These are phyloP conservation scores for Natrix natrix DNA, from an alignment of 2,797 vertebrate species.

Conservation along the genomic window DNA sequence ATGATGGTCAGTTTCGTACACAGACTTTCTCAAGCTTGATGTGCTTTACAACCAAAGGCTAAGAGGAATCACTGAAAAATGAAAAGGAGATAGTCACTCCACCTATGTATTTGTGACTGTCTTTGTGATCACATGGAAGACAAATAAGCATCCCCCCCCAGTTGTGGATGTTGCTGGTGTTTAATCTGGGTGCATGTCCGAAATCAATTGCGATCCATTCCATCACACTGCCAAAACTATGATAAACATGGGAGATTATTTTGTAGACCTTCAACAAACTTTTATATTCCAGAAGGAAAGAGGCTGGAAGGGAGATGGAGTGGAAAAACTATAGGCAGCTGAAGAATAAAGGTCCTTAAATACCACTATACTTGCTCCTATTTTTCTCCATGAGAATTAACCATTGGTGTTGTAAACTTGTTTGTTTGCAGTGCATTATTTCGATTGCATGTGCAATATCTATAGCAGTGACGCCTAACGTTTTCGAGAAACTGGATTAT, in stretches of 20 bases:
- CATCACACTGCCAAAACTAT: neutral
- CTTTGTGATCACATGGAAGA: neutral
- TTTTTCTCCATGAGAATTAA: neutral
- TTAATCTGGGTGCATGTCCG: neutral
- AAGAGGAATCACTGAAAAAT: neutral
- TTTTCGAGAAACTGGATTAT: no score
- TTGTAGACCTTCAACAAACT: neutral
- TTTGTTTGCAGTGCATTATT: neutral
- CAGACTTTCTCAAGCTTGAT: conserved; percentile 26
- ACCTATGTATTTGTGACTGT: neutral
- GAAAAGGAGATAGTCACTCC: neutral
- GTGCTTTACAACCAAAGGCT: neutral
- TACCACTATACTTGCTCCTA: neutral
- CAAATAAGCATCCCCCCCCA: neutral
- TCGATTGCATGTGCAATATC: neutral
- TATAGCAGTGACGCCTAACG: neutral
- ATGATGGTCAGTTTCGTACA: neutral
- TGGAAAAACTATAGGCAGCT: neutral
- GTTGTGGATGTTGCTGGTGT: neutral
- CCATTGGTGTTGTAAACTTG: neutral
- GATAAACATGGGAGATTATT: neutral
- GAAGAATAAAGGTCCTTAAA: neutral
- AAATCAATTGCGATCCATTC: neutral
- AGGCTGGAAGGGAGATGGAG: neutral
- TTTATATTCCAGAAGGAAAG: neutral